Evolutionary conservation across 2,113 vertebrate species (phyloP).

Genomic region (Mastomys natalensis): DNA sequence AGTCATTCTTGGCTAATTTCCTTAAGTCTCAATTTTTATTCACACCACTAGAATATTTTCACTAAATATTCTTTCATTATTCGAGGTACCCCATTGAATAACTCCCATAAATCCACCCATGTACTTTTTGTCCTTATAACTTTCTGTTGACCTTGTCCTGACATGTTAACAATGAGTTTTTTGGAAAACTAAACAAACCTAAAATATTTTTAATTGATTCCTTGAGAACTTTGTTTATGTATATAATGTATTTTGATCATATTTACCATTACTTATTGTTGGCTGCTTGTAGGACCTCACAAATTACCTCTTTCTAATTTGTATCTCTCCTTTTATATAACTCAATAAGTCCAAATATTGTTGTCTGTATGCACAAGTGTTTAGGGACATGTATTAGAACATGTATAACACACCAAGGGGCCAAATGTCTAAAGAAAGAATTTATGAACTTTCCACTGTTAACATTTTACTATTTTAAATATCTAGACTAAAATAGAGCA

Average conservation of each 20-base stretch:
- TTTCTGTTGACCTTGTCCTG: too few species aligned
- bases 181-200: background rate
- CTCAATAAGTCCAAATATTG: background rate
- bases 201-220: background rate
- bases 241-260: background rate
- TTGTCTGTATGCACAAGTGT: background rate
- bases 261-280: background rate
- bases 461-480: background rate
- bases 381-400: background rate
- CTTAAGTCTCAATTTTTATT: background rate
- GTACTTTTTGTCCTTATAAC: too few species aligned
- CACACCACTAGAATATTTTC: background rate
- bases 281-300: too few species aligned
- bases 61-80: background rate
- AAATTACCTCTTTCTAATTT: background rate
- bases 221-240: background rate
- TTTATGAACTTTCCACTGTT: background rate
- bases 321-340: background rate
- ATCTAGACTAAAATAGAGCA: background rate
- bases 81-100: background rate
- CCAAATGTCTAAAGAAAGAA: background rate
- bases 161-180: background rate
- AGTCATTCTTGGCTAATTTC: background rate
- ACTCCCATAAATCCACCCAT: fast-evolving
- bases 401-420: background rate